phyloP scores from a whole-genome alignment of 2,888 invertebrate genomes.

The Dynastes grantii region DNA sequence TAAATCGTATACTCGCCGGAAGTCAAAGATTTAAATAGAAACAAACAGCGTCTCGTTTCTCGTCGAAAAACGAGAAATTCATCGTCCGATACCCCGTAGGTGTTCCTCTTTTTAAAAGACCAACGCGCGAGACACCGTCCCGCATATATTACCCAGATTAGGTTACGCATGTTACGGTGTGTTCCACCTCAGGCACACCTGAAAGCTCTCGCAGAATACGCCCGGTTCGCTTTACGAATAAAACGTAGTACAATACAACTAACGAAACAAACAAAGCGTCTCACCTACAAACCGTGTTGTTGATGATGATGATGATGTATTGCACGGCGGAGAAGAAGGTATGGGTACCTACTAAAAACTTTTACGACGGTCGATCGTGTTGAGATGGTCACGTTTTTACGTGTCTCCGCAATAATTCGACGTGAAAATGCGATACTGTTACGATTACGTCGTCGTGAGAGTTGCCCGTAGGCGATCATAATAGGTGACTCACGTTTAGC shows the following conservation, averaged over 20 bases:
- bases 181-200: slow-evolving; percentile 27
- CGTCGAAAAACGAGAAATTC: slow-evolving; percentile 1
- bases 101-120: slow-evolving; percentile 52
- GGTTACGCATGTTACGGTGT: slow-evolving; percentile 32
- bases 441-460: slow-evolving; percentile 31
- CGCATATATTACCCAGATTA: slow-evolving; percentile 61
- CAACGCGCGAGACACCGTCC: slow-evolving; percentile 48
- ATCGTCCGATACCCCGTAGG: not conserved
- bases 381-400: slow-evolving; percentile 57
- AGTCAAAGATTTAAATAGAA: slow-evolving; percentile 16
- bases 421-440: slow-evolving; percentile 42
- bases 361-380: slow-evolving; percentile 57
- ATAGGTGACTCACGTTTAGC: slow-evolving; percentile 14
- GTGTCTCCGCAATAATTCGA: slow-evolving; percentile 33
- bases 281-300: slow-evolving; percentile 43
- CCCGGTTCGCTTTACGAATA: not conserved
- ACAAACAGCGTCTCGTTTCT: slow-evolving; percentile 19
- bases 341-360: slow-evolving; percentile 11
- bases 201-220: slow-evolving; percentile 9
- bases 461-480: slow-evolving; percentile 12
- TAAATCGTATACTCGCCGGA: slow-evolving; percentile 31
- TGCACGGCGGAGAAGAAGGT: no score
- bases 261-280: slow-evolving; percentile 50
- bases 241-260: not conserved
- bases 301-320: not conserved